These are phyloP conservation scores for Oasisia sp. DNA, from an alignment of 2,888 invertebrate genomes.

Conservation along the genomic window DNA sequence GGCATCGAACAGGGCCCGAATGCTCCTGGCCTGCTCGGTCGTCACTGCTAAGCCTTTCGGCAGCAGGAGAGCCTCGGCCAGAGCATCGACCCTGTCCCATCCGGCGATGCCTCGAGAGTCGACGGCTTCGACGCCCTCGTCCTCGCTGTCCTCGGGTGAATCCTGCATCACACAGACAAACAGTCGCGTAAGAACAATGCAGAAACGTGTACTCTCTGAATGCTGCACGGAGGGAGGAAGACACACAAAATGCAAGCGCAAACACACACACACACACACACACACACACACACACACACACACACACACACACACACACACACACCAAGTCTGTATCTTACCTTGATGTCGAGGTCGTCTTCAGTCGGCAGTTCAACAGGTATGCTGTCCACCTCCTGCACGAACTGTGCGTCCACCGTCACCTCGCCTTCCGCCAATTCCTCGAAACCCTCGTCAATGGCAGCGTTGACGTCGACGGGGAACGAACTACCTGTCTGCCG, in stretches of 20 bases:
- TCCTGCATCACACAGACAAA: background rate
- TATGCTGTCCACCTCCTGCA: background rate
- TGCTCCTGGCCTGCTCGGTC: background rate
- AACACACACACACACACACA: no score
- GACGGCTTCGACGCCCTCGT: no score
- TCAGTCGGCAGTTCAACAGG: background rate
- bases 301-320: no score
- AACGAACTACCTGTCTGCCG: background rate
- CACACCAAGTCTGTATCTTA: background rate
- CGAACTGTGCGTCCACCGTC: background rate
- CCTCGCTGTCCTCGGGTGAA: no score
- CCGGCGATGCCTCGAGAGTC: no score
- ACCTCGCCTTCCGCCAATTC: background rate
- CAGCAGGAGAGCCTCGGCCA: no score
- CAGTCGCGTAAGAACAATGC: background rate
- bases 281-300: no score
- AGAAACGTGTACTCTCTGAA: background rate
- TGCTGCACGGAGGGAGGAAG: background rate
- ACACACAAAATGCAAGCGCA: background rate
- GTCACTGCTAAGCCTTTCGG: background rate
- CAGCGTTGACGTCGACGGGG: background rate
- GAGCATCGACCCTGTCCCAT: no score
- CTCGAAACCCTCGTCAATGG: background rate
- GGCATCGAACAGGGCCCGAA: background rate
- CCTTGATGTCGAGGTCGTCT: background rate